Base-by-base conservation (phyloP, 1,140 invertebrate genomes). In the Drosophila ogumai region DNA sequence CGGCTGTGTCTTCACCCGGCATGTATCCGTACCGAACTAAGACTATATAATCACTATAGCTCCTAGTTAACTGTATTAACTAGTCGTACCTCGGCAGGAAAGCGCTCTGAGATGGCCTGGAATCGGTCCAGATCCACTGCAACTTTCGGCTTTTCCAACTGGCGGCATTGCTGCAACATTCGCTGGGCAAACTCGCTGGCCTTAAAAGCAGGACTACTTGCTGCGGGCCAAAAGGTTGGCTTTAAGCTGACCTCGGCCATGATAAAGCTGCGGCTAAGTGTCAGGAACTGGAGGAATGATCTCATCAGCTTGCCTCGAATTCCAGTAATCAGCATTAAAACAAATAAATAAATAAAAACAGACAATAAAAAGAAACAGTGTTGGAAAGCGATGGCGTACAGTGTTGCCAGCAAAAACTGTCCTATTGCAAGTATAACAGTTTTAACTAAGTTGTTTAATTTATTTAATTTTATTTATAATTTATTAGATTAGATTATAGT, bases 1-100 rank as follows among this genome's bases (percentile, higher is more conserved):
- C 63, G 91, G 82, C 28, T 87, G 82, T 0, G 59, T 8, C 34
- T 68, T 87, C 7, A 90, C 84, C 8, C 84, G 76, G 28, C 84
- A 80, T 0, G 38, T 73, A 6, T 80, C 32, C 2, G 25, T 71
- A 3, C 25, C 28, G 36, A 87, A 87, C 63, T 85, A n/a, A 10
- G 5, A 9, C 15, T 34, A 44, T n/a, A 34, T 12, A 1, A 8
- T 15, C 1, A 0, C n/a, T 3, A 0, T 7, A 28, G 19, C 4
- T 13, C 0, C 5, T 10, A 3, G 9, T 52, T 3, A 28, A 28
- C 31, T 52, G 6, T 1, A 6, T 12, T 34, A 15, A 13, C 8
- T 2, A 31, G 2, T 3, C 10, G 19, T 65, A 84, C 80, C 50
- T 17, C 0, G 8, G 28, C 32, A 6, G 81, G 64, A 66, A 85